These are phyloP conservation scores for Onychorhynchus coronatus DNA, from an alignment of 2,113 vertebrate species.

Conservation along the genomic window DNA sequence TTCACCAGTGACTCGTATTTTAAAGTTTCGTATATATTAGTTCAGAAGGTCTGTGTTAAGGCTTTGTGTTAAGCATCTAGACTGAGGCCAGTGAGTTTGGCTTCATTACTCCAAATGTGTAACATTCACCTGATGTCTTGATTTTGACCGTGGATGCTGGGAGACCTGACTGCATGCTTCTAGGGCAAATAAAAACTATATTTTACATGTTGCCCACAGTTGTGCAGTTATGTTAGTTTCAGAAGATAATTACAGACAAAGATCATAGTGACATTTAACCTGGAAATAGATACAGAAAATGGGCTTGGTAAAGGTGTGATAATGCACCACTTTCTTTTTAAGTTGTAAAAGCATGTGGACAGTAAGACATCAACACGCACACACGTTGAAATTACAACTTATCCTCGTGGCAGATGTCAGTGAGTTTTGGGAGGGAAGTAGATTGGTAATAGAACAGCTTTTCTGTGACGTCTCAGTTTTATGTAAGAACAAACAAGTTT, in stretches of 20 bases:
- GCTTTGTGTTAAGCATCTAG: not conserved
- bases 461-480: not conserved
- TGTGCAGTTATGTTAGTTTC: not conserved
- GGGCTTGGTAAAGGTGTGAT: not conserved
- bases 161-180: not conserved
- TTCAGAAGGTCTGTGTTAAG: not conserved
- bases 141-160: not conserved
- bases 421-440: not conserved
- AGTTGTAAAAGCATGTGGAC: not conserved
- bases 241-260: not conserved
- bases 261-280: not conserved
- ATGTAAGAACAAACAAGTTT: not conserved
- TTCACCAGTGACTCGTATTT: not conserved
- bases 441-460: not conserved
- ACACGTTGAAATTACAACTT: rapidly evolving
- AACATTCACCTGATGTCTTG: not conserved
- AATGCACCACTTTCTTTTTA: not conserved
- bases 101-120: not conserved
- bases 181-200: not conserved
- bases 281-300: not conserved
- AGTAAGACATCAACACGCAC: not conserved
- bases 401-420: not conserved
- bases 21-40: not conserved
- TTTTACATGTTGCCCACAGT: not conserved
- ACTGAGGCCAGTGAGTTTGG: not conserved